Conservation (phyloP, 2,797 vertebrate genomes). For the Gambusia yucatana region DNA sequence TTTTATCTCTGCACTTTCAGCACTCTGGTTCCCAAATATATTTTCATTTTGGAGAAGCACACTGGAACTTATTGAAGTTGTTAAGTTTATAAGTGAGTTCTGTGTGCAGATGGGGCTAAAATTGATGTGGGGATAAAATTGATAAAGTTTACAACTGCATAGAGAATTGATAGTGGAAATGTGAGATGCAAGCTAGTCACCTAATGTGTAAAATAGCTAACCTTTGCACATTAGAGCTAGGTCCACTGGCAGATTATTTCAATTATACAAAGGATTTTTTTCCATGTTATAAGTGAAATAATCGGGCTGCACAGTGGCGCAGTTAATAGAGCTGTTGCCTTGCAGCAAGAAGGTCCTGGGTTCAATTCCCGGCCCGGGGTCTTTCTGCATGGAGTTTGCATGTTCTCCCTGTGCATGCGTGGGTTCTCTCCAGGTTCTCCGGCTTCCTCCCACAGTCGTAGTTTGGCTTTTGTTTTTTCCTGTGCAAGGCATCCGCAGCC, state of each 20-base stretch:
- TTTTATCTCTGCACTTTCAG: background rate
- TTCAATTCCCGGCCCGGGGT: too few relatives aligned
- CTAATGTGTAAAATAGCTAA: background rate
- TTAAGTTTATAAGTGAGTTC: conserved; percentile 5
- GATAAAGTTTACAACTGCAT: conserved; percentile 2
- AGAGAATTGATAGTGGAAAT: background rate
- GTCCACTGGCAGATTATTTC: too few relatives aligned
- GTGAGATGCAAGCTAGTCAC: background rate
- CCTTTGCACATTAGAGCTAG: too few relatives aligned
- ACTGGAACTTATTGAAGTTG: background rate
- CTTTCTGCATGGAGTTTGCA: too few relatives aligned
- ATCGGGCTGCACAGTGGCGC: too few relatives aligned
- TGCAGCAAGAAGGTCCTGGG: too few relatives aligned
- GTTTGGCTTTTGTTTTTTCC: background rate
- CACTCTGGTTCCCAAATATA: background rate
- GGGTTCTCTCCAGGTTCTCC: too few relatives aligned
- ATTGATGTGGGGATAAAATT: background rate
- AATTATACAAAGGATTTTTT: too few relatives aligned
- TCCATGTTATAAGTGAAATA: too few relatives aligned
- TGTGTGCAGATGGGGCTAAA: background rate
- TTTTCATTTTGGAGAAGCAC: background rate
- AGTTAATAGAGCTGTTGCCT: too few relatives aligned
- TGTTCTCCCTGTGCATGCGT: too few relatives aligned
- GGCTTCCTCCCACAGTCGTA: too few relatives aligned
- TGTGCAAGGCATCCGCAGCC: background rate